Conservation (phyloP, 1,140 invertebrate species). For the Kradibia gibbosae region DNA sequence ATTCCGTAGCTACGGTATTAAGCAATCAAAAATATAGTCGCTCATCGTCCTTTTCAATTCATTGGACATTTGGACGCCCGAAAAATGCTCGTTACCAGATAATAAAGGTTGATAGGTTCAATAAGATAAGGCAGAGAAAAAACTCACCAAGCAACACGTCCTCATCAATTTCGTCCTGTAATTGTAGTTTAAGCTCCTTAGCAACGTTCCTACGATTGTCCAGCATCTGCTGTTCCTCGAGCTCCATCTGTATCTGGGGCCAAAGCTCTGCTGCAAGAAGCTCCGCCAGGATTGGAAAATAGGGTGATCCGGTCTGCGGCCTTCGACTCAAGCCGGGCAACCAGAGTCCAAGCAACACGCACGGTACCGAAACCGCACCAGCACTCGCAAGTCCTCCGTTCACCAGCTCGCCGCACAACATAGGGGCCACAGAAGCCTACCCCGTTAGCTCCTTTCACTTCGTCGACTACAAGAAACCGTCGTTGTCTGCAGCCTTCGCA, state of each 20-base stretch:
- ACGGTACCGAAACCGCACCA: constrained; percentile 70
- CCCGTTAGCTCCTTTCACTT: neutral
- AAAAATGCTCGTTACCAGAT: too few relatives aligned
- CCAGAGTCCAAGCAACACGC: constrained; percentile 69
- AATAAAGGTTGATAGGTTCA: too few relatives aligned
- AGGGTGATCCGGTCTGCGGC: constrained; percentile 64
- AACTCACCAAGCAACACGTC: constrained; percentile 68
- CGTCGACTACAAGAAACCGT: neutral
- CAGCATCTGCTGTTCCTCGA: constrained; percentile 42
- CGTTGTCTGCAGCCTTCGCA: too few relatives aligned
- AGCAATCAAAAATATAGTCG: too few relatives aligned
- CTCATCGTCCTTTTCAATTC: too few relatives aligned
- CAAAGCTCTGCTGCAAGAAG: constrained; percentile 64
- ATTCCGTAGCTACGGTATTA: too few relatives aligned
- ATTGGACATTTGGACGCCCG: too few relatives aligned
- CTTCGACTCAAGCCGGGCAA: constrained; percentile 62
- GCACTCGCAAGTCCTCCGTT: constrained; percentile 72
- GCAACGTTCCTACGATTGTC: constrained; percentile 51
- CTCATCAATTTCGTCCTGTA: constrained; percentile 61
- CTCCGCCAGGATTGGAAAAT: constrained; percentile 67
- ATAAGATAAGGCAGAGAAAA: neutral
- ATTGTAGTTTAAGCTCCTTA: constrained; percentile 57
- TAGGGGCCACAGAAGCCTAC: constrained; percentile 59
- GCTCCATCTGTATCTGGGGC: constrained; percentile 52
- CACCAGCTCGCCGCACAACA: constrained; percentile 73